Percentiles rank a stretch among this genome's conserved stretches.
These are phyloP conservation scores for Macrotus californicus DNA, from an alignment of 2,113 vertebrate genomes.

Conservation along the genomic window DNA sequence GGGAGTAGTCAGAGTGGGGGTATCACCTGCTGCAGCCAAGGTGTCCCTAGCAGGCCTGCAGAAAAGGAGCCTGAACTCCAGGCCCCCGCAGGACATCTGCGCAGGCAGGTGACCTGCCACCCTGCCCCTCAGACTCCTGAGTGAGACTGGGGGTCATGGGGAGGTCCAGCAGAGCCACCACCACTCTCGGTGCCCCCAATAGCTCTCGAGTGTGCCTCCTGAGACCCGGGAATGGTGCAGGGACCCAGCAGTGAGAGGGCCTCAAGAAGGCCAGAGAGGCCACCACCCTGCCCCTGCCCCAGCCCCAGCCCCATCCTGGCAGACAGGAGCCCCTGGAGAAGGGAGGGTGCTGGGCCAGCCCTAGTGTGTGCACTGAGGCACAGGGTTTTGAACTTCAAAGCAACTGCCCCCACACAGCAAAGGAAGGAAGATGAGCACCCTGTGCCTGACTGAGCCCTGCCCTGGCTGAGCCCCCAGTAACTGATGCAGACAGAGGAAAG, in stretches of 20 bases:
- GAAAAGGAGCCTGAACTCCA: not conserved
- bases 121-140: not conserved
- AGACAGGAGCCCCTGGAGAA: not conserved
- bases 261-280: not conserved
- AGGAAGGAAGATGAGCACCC: no score
- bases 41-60: not conserved
- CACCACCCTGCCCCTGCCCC: not conserved
- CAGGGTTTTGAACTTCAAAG: not conserved
- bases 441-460: not conserved
- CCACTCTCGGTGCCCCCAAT: no score
- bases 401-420: not conserved
- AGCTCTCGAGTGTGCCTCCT: not conserved
- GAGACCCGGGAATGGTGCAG: not conserved
- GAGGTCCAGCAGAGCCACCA: not conserved
- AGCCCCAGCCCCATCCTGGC: not conserved
- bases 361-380: not conserved
- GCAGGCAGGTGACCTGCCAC: not conserved
- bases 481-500: no score
- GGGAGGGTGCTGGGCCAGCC: not conserved
- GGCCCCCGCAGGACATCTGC: not conserved
- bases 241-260: no score
- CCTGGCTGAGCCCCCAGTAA: not conserved
- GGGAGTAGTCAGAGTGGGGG: not conserved
- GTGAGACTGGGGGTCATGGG: no score
- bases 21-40: not conserved